Conservation (phyloP, 53 echinoderm and acorn worm species). For the Temnopleurus reevesii region DNA sequence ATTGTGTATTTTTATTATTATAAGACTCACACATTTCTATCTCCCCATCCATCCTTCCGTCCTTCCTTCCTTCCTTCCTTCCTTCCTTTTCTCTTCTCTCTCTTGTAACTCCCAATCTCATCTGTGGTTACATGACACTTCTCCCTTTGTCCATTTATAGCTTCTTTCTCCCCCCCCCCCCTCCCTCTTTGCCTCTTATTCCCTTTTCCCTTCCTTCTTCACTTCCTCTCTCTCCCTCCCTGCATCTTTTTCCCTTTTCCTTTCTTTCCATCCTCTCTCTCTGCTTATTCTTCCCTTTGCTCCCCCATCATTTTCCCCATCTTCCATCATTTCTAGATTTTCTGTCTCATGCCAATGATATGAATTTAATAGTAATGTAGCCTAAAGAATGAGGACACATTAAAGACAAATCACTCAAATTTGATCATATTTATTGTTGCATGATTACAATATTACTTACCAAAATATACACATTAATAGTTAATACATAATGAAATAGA, state of each 20-base stretch:
- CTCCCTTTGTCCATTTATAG: no score
- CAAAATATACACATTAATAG: background rate
- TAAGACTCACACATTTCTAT: background rate
- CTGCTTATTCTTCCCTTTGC: no score
- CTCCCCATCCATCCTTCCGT: background rate
- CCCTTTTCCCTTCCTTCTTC: background rate
- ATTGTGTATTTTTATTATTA: no score
- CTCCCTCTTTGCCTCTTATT: background rate
- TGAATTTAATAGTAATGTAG: no score
- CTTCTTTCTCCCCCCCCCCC: no score
- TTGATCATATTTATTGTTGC: constrained; percentile 12
- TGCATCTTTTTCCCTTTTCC: background rate
- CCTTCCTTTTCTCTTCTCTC: background rate
- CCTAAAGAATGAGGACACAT: no score
- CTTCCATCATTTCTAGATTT: no score
- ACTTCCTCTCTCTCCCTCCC: background rate
- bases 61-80: background rate
- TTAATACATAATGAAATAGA: background rate
- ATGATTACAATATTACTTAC: constrained; percentile 14
- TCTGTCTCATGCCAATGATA: no score
- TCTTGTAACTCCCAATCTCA: no score
- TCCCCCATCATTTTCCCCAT: no score
- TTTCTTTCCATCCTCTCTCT: background rate
- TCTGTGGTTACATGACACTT: no score
- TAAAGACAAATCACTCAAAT: background rate